Base-by-base conservation (phyloP, 2,113 vertebrate genomes). In the Ginglymostoma cirratum region DNA sequence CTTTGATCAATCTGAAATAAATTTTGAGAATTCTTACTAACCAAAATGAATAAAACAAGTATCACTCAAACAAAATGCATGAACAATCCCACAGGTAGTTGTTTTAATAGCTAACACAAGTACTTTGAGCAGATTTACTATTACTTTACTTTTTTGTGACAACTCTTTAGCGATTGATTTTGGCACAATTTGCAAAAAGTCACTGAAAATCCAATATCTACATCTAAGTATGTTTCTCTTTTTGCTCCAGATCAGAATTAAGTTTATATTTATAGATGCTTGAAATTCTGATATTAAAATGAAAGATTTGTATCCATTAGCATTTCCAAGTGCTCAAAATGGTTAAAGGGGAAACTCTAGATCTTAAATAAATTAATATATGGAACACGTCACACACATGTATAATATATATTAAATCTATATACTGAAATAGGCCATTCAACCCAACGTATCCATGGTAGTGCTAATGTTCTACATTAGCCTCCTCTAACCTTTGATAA, bases 231-330 rank as follows among this genome's bases (percentile, higher is more conserved):
- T 24, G 27, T 21, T 61, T 85, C 80, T 21, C 80, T 34, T 90
- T 90, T 61, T 45, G 14, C 17, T 87, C 27, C 86, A 89, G 86
- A 89, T 10, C 12, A 89, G 86, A 89, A 45, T 55, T 61, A 34
- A 34, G 15, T 27, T 65, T 17, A 92, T 8, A 92, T 34, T 92
- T 65, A 2, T 52, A 93, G 17, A 42, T n/a, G 21, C 17, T 21
- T 17, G 17, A 93, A 93, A 93, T 66, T 93, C 90, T 66, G 52
- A 6, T n/a, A 66, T 93, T 52, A 90, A 90, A 93, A 55, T 89
- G 45, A 19, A 66, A 52, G 5, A 93, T 67, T 42, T 89, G 65
- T 66, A 38, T 38, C n/a, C 66, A 30, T 93, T 23, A 65, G 55
- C 61, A 67, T 87, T 87, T 87, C 85, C 23, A 87, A 52, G 85